Conservation (phyloP, 2,888 invertebrate species). For the Andricus quercusramuli region DNA sequence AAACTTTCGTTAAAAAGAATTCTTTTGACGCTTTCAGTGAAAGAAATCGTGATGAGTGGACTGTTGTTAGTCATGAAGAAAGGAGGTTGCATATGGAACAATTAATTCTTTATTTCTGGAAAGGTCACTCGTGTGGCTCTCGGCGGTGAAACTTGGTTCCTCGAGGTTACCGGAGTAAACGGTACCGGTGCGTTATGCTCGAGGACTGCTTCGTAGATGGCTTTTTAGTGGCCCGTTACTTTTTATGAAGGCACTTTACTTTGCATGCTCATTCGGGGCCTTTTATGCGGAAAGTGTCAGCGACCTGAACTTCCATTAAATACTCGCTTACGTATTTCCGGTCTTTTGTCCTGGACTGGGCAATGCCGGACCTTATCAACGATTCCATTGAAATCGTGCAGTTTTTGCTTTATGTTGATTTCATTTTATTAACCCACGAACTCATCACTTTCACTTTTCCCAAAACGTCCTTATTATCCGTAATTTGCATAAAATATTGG, state of each 20-base stretch:
- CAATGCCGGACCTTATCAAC: slow-evolving; percentile 30
- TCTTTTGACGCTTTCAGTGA: background rate
- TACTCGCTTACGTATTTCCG: slow-evolving; percentile 65
- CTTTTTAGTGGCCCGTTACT: slow-evolving; percentile 64
- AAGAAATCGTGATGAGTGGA: background rate
- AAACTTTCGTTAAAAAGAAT: background rate
- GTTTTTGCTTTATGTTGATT: no score
- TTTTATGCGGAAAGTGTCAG: slow-evolving; percentile 70
- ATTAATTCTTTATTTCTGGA: slow-evolving; percentile 6
- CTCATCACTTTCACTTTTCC: no score
- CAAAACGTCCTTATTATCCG: no score
- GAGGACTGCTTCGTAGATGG: slow-evolving; percentile 31
- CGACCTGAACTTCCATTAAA: slow-evolving; percentile 68
- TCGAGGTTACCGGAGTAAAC: slow-evolving; percentile 53
- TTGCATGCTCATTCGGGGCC: slow-evolving; percentile 58
- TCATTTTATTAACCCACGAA: background rate
- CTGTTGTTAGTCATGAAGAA: background rate
- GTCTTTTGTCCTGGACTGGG: slow-evolving; percentile 57
- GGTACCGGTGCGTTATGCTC: slow-evolving; percentile 49
- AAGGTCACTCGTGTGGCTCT: background rate
- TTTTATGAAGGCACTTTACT: slow-evolving; percentile 61
- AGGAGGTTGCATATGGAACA: background rate
- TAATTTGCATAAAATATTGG: no score
- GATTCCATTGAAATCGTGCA: slow-evolving; percentile 32
- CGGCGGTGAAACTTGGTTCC: slow-evolving; percentile 46